Evolutionary conservation across 2,888 invertebrate genomes (phyloP).

Genomic region (Drosophila dives): DNA sequence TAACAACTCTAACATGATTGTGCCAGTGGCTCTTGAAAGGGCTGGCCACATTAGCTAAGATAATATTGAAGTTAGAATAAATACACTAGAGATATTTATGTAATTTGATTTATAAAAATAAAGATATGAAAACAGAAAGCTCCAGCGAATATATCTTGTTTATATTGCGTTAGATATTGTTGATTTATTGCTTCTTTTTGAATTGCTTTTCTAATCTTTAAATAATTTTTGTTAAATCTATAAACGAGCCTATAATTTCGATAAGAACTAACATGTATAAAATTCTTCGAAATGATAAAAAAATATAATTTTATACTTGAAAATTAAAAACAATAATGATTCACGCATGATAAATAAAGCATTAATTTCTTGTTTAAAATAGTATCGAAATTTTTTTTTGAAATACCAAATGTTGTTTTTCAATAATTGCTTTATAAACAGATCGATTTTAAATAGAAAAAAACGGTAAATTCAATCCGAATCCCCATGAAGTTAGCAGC

Average conservation of each 20-base stretch:
- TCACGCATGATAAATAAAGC: not conserved
- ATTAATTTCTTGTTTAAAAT: not conserved
- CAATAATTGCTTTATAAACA: not conserved
- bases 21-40: not conserved
- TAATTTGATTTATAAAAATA: not conserved
- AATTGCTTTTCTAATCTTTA: not conserved
- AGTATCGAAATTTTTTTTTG: too few species aligned
- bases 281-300: not conserved
- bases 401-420: not conserved
- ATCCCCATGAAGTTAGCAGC: not conserved
- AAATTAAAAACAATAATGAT: not conserved
- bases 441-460: not conserved
- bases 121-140: not conserved
- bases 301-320: too few species aligned
- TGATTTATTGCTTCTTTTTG: not conserved
- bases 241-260: not conserved
- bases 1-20: slow-evolving; percentile 5
- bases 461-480: not conserved
- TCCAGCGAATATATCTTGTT: not conserved
- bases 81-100: too few species aligned
- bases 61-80: not conserved
- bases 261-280: not conserved
- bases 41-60: not conserved
- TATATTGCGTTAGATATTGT: not conserved
- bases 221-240: not conserved